These are phyloP conservation scores for Homarus americanus DNA, from an alignment of 1,140 invertebrate genomes.

Conservation along the genomic window DNA sequence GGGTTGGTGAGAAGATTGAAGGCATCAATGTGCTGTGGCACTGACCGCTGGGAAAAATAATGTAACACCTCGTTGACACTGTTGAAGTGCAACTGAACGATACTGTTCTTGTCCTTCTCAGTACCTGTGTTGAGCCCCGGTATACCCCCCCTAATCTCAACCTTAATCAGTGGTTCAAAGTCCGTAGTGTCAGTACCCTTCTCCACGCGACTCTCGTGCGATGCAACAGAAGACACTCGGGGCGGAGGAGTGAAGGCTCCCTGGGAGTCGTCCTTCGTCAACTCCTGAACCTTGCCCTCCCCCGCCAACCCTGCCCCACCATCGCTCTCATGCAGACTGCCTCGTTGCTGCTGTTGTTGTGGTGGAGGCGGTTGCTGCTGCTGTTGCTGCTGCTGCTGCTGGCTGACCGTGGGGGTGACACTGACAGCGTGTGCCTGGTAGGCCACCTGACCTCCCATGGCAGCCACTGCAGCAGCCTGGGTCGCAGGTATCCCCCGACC, in stretches of 20 bases:
- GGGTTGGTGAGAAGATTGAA: conserved; percentile 74
- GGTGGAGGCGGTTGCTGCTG: conserved; percentile 54
- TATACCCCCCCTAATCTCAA: conserved; percentile 74
- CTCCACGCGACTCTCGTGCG: conserved; percentile 71
- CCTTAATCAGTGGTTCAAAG: conserved; percentile 74
- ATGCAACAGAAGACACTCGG: conserved; percentile 71
- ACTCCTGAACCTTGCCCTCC: conserved; percentile 74
- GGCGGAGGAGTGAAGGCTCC: conserved; percentile 74
- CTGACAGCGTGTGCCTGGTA: conserved; percentile 72
- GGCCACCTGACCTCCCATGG: conserved; percentile 72
- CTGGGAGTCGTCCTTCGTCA: conserved; percentile 74
- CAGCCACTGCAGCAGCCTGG: conserved; percentile 69
- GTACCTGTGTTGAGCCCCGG: conserved; percentile 70
- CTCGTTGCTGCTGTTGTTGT: conserved; percentile 57
- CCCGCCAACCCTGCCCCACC: conserved; percentile 59
- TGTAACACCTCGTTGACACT: conserved; percentile 74
- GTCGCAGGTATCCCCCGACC: conserved; percentile 68
- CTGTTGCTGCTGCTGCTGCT: conserved; percentile 71
- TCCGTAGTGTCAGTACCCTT: conserved; percentile 75
- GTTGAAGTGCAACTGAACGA: conserved; percentile 74
- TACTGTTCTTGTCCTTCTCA: conserved; percentile 74
- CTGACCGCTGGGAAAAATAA: conserved; percentile 75
- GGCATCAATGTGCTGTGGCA: conserved; percentile 74
- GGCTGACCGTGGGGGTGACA: conserved; percentile 61
- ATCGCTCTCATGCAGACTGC: conserved; percentile 65